A percentile compares a stretch with the other conserved stretches of the same genome.
phyloP scores from a whole-genome alignment of 2,888 invertebrate genomes.

The Parthenolecanium corni region DNA sequence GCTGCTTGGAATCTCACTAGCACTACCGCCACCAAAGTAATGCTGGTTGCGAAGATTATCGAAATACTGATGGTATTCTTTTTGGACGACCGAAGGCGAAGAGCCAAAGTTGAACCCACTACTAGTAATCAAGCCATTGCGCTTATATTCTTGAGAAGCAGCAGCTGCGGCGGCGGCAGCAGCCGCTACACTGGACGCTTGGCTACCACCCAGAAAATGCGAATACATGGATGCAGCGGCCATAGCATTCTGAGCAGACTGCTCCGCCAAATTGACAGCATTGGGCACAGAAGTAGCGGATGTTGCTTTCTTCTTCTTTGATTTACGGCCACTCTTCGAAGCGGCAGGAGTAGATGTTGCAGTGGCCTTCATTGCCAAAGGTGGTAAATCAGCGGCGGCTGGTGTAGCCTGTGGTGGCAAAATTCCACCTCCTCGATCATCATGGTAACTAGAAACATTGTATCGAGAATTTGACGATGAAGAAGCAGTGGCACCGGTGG shows the following conservation, averaged over 20 bases:
- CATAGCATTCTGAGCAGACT: conserved; percentile 16
- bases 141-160: conserved; percentile 42
- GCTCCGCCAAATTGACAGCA: background rate
- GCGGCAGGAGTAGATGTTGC: background rate
- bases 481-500: background rate
- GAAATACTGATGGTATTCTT: conserved; percentile 46
- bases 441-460: background rate
- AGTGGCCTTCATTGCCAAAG: background rate
- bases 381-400: background rate
- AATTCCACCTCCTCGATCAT: background rate
- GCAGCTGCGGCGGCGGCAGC: background rate
- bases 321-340: background rate
- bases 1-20: conserved; percentile 42
- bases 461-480: background rate
- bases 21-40: conserved; percentile 33
- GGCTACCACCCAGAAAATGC: conserved; percentile 3
- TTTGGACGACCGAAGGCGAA: conserved; percentile 55
- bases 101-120: conserved; percentile 77
- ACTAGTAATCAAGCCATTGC: conserved; percentile 58
- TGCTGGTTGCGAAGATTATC: conserved; percentile 48
- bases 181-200: too few relatives aligned
- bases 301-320: conserved; percentile 27
- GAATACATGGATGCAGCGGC: background rate
- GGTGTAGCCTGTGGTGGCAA: background rate
- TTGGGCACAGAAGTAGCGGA: background rate